A percentile compares a stretch with the other conserved stretches of the same genome.
phyloP scores from a whole-genome alignment of 1,140 invertebrate genomes.

The Zeugodacus cucurbitae region DNA sequence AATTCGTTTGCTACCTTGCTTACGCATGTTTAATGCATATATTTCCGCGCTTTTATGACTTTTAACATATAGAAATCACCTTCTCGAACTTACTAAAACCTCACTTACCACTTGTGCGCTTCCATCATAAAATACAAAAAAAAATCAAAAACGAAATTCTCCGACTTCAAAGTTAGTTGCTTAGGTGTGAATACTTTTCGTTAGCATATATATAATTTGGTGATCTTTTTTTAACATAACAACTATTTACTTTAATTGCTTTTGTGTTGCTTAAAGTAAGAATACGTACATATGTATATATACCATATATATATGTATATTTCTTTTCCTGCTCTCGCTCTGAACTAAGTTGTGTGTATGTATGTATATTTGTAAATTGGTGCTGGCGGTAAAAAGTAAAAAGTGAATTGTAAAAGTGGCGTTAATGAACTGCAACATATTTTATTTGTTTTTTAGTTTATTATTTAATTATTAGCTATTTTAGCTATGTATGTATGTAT shows the following conservation, averaged over 20 bases:
- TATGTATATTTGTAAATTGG: constrained; percentile 19
- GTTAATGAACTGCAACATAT: not conserved
- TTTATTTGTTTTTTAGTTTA: not conserved
- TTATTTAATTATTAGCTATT: not conserved
- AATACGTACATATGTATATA: no score
- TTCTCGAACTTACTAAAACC: no score
- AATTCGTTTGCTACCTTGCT: no score
- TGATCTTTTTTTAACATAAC: constrained; percentile 12
- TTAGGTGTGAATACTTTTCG: not conserved
- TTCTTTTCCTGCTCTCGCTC: not conserved
- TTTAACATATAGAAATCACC: no score
- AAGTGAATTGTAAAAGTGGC: not conserved
- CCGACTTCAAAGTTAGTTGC: not conserved
- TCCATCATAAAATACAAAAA: no score
- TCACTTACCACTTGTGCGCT: no score
- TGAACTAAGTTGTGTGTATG: not conserved
- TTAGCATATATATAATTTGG: not conserved
- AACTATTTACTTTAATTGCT: not conserved
- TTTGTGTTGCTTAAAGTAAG: not conserved
- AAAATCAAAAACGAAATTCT: no score
- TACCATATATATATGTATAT: no score
- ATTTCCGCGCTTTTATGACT: no score
- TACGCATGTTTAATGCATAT: no score
- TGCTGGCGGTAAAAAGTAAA: constrained; percentile 19
- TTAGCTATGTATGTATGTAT: not conserved